Evolutionary conservation across 2,113 vertebrate species (phyloP).

Genomic region (Empidonax alnorum): DNA sequence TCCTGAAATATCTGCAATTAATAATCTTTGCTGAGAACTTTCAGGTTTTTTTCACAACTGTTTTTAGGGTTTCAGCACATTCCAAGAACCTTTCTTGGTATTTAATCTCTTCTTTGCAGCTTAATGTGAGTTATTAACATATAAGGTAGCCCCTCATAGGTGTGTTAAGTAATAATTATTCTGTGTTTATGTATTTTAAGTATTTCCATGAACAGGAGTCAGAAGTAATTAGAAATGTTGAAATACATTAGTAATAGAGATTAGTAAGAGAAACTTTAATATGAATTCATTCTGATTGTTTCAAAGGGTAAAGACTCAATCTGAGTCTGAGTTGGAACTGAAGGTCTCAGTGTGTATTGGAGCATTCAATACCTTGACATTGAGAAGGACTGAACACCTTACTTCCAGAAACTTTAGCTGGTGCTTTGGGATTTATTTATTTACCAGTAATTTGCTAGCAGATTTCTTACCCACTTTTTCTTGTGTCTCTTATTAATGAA

Average conservation of each 20-base stretch:
- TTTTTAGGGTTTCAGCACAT: background rate
- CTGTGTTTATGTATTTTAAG: background rate
- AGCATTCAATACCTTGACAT: background rate
- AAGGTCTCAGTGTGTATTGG: background rate
- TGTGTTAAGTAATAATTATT: background rate
- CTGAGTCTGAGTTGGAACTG: background rate
- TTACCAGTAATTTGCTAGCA: background rate
- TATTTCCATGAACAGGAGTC: background rate
- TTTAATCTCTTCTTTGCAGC: background rate
- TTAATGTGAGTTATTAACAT: background rate
- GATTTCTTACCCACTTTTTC: background rate
- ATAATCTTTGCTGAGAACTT: background rate
- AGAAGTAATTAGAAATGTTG: background rate
- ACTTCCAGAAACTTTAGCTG: background rate
- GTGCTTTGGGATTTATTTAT: background rate
- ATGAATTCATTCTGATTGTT: background rate
- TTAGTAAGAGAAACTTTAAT: background rate
- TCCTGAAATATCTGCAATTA: background rate
- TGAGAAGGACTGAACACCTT: background rate
- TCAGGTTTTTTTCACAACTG: background rate
- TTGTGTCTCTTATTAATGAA: constrained; percentile 57
- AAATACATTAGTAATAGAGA: background rate
- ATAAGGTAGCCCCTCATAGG: background rate
- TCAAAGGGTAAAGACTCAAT: background rate
- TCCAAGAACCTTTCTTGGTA: rapidly evolving